These are phyloP conservation scores for Anas flavirostris DNA, from an alignment of 2,797 vertebrate genomes.

Conservation along the genomic window DNA sequence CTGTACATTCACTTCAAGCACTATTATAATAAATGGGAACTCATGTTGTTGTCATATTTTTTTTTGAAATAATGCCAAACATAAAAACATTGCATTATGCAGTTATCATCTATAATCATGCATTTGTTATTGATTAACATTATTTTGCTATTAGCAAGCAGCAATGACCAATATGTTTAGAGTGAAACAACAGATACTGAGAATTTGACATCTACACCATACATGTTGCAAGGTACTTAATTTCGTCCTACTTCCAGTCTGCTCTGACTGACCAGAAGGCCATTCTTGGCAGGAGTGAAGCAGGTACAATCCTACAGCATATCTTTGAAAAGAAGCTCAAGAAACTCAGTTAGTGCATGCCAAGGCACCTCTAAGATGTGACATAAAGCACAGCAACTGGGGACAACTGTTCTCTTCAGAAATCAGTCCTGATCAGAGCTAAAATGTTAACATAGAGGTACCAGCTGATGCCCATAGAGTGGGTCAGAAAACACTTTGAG, in stretches of 20 bases:
- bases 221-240: background rate
- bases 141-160: background rate
- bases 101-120: background rate
- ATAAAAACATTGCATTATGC: background rate
- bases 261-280: background rate
- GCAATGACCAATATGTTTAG: background rate
- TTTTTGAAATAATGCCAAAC: background rate
- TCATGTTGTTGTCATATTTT: background rate
- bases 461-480: background rate
- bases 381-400: background rate
- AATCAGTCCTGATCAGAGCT: background rate
- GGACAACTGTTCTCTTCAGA: background rate
- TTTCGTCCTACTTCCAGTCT: background rate
- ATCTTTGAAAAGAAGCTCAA: background rate
- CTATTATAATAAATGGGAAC: background rate
- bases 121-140: background rate
- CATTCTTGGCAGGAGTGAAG: background rate
- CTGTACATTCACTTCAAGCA: background rate
- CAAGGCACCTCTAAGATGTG: background rate
- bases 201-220: background rate
- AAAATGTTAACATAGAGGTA: background rate
- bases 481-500: background rate
- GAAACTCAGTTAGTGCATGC: background rate
- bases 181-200: fast-evolving
- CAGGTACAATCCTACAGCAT: background rate